These are phyloP conservation scores for Temnothorax unifasciatus DNA, from an alignment of 2,888 invertebrate species.

Conservation along the genomic window DNA sequence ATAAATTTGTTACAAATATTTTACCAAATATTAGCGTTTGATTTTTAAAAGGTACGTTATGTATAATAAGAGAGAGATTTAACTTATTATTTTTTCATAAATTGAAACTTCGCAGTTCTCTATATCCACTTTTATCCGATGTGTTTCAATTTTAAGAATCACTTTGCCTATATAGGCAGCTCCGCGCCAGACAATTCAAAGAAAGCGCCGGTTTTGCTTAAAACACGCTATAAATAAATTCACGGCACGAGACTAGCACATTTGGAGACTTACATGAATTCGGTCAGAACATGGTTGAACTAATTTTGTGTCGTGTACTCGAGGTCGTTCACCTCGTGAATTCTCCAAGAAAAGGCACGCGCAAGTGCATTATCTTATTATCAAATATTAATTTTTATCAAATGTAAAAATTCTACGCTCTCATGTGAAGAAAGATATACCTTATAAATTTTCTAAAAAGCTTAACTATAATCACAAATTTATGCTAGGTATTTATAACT, in stretches of 20 bases:
- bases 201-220: conserved; percentile 70
- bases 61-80: background rate
- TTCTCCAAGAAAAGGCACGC: conserved; percentile 64
- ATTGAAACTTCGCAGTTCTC: background rate
- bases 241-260: conserved; percentile 77
- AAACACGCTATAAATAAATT: conserved; percentile 82
- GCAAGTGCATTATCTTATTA: conserved; percentile 50
- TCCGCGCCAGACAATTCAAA: conserved; percentile 38
- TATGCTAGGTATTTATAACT: background rate
- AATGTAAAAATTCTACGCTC: background rate
- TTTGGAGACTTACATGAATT: conserved; percentile 79
- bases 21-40: background rate
- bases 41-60: background rate
- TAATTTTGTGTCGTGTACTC: conserved; percentile 81
- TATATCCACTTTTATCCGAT: background rate
- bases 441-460: background rate
- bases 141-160: conserved; percentile 2
- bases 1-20: background rate
- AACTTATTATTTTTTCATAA: background rate
- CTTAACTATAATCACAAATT: background rate
- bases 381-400: conserved; percentile 11
- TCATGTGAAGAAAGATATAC: background rate
- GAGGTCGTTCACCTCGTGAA: conserved; percentile 82
- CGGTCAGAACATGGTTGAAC: conserved; percentile 81
- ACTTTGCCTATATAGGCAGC: background rate